Base-by-base conservation (phyloP, 2,888 invertebrate species). In the Drosophila anomelani region DNA sequence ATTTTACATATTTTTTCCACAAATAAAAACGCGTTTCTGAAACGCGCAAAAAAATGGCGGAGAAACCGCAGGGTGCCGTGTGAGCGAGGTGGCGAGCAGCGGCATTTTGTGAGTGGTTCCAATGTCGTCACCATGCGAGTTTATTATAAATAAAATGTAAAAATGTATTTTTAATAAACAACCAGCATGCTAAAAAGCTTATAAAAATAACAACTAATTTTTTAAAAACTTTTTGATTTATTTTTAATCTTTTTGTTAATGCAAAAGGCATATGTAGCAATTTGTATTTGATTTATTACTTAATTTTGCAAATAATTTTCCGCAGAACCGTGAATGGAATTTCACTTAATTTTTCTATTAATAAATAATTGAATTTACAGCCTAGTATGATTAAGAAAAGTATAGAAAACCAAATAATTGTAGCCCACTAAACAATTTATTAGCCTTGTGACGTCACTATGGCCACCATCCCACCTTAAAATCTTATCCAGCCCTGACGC, bases 21-120 rank as follows among this genome's bases (percentile, higher is more conserved):
- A 71, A 71, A 71, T 71, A 71, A 71, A 60, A 47, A 68, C 69
- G 78, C 85, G 78, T 73, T 80, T 81, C 81, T 84, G 81, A 69
- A 75, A 77, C 70, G 84, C 73, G 74, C 58, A 73, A 73, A 80
- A 86, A 84, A 84, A 84, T 84, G 84, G 84, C 84, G 84, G 84
- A 85, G 83, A 73, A 26, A 39, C 53, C 29, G 36, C 67, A 68
- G n/a, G 57, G 49, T 49, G 68, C 32, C 29, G 23, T 4, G 13
- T 2, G 36, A 7, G 20, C 4, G 29, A 41, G 67, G 68, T 68
- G 56, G 41, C 20, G 13, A 34, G 10, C 12, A 23, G 26, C 32
- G 41, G 67, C 41, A 23, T 63, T 46, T 66, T 46, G 20, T 63
- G 4, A 26, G 34, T 6, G 12, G 0, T 13, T 13, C 32, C 6